Evolutionary conservation across 2,797 vertebrate species (phyloP).

Genomic region (Coregonus sp.): DNA sequence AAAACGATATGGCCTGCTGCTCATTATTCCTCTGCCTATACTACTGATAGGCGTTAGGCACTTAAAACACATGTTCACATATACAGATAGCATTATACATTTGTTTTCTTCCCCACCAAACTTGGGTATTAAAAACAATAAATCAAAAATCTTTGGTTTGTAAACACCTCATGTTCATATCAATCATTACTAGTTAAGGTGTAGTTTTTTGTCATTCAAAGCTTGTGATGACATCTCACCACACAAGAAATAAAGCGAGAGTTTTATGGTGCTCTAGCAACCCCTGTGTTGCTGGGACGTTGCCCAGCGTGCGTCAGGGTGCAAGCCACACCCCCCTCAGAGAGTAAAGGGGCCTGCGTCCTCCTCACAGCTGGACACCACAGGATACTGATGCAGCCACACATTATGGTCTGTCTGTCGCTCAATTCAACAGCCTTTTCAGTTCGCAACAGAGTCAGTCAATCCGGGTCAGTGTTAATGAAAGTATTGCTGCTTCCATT

Average conservation of each 20-base stretch:
- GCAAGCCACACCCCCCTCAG: conserved; percentile 26
- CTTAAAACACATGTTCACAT: conserved; percentile 87
- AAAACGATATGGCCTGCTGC: conserved; percentile 72
- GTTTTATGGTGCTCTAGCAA: conserved; percentile 30
- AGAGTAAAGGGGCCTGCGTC: conserved; percentile 25
- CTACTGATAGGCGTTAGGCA: conserved; percentile 88
- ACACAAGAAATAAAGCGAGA: not conserved
- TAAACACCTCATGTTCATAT: conserved; percentile 77
- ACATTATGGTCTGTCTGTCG: conserved; percentile 29
- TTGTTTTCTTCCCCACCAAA: conserved; percentile 64
- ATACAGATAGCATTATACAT: conserved; percentile 81
- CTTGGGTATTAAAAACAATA: conserved; percentile 74
- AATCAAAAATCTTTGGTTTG: conserved; percentile 93
- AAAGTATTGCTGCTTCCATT: conserved; percentile 45
- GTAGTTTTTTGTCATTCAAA: conserved; percentile 6
- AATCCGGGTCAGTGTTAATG: conserved; percentile 27
- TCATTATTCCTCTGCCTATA: conserved; percentile 71
- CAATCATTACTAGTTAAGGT: conserved; percentile 52
- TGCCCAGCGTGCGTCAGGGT: conserved; percentile 22
- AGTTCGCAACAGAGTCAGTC: conserved; percentile 52
- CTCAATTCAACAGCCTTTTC: conserved; percentile 52
- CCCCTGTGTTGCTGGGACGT: conserved; percentile 35
- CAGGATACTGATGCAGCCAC: conserved; percentile 48
- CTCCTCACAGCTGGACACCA: conserved; percentile 38
- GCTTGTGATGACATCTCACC: not conserved